Conservation (phyloP, 2,888 invertebrate species). For the Tholera decimalis region DNA sequence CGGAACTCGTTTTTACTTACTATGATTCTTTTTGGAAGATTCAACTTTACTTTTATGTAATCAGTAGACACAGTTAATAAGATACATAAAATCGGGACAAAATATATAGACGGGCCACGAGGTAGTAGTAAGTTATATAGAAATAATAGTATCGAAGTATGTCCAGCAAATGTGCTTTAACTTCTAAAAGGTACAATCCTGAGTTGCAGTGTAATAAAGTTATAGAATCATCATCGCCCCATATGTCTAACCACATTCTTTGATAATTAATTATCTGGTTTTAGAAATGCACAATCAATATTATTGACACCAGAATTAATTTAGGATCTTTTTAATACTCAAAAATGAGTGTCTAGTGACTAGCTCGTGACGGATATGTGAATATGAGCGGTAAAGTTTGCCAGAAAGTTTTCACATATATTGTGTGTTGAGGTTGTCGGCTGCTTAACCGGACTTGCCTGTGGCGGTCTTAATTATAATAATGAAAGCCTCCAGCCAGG, state of each 20-base stretch:
- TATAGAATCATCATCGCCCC: not conserved
- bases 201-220: constrained; percentile 13
- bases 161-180: constrained; percentile 17
- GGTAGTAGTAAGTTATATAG: constrained; percentile 2
- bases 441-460: no score
- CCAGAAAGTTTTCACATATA: no score
- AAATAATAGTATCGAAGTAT: constrained; percentile 8
- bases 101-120: constrained; percentile 15
- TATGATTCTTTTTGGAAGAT: constrained; percentile 1
- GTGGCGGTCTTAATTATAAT: no score
- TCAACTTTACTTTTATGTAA: constrained; percentile 3
- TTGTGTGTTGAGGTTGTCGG: no score
- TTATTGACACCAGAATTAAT: not conserved
- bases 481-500: no score
- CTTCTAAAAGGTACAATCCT: constrained; percentile 8
- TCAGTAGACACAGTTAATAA: constrained; percentile 1
- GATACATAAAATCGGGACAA: constrained; percentile 9
- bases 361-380: no score
- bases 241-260: constrained; percentile 5
- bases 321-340: no score
- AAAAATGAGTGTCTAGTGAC: no score
- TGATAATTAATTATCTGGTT: constrained; percentile 3
- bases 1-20: not conserved
- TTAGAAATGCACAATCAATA: not conserved
- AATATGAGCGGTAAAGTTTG: no score